phyloP scores from a whole-genome alignment of 2,113 vertebrate species.

The Perca schrenkii region DNA sequence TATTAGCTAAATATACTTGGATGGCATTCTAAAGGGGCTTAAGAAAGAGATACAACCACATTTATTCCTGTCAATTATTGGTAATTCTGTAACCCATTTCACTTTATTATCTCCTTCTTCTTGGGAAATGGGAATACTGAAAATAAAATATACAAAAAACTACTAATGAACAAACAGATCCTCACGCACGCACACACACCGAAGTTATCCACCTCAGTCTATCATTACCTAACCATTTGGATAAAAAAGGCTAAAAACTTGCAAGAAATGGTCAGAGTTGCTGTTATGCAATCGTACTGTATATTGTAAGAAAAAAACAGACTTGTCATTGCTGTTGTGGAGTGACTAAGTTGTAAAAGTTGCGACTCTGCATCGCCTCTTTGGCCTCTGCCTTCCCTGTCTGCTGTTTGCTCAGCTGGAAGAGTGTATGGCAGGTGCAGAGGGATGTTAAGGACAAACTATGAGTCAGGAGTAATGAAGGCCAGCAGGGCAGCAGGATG shows the following conservation, averaged over 20 bases:
- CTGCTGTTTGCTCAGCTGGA: too few species aligned
- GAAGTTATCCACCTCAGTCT: background rate
- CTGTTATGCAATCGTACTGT: background rate
- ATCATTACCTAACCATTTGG: background rate
- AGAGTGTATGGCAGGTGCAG: constrained; percentile 8
- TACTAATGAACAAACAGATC: background rate
- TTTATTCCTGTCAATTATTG: background rate
- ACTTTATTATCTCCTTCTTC: background rate
- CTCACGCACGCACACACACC: background rate
- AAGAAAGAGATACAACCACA: background rate
- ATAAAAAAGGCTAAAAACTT: background rate
- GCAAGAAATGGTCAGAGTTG: background rate
- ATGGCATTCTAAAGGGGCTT: background rate
- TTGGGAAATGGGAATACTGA: background rate
- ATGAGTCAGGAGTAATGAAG: constrained; percentile 1
- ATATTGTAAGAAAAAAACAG: background rate
- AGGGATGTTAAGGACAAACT: background rate
- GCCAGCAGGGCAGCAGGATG: background rate
- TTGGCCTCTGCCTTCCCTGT: background rate
- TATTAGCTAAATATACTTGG: background rate
- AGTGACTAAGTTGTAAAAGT: background rate
- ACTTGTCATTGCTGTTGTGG: background rate
- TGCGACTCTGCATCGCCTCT: background rate
- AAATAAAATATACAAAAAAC: background rate
- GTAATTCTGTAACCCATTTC: background rate